A percentile compares a stretch with the other conserved stretches of the same genome.
These are phyloP conservation scores for Erebia epiphron DNA, from an alignment of 2,888 invertebrate genomes.

Conservation along the genomic window DNA sequence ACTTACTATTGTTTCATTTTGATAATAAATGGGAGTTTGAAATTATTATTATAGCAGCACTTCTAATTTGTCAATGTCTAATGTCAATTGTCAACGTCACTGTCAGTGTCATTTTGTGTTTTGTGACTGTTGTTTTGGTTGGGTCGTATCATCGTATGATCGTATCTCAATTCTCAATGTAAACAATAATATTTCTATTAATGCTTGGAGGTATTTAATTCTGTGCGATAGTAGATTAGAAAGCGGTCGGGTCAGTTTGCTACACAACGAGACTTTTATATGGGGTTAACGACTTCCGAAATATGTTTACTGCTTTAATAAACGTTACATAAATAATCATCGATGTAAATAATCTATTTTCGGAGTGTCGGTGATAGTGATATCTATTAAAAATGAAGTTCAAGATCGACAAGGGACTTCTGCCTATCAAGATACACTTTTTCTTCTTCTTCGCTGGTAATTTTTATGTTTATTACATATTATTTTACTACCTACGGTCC, in stretches of 20 bases:
- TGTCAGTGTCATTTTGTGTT: not conserved
- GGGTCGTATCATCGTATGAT: too few relatives aligned
- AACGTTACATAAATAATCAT: conserved; percentile 1
- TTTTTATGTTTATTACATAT: conserved; percentile 45
- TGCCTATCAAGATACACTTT: conserved; percentile 93
- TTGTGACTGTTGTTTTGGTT: conserved; percentile 8
- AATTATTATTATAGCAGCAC: not conserved
- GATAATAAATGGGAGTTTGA: not conserved
- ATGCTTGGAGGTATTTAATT: conserved; percentile 22
- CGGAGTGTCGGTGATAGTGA: conserved; percentile 11
- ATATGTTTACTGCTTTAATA: not conserved
- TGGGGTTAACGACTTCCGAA: conserved; percentile 6
- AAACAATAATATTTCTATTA: conserved; percentile 36
- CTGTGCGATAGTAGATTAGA: conserved; percentile 30
- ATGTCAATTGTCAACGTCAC: conserved; percentile 3
- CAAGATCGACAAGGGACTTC: conserved; percentile 85
- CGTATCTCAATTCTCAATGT: conserved; percentile 5
- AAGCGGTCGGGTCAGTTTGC: conserved; percentile 30
- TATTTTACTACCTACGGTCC: too few relatives aligned
- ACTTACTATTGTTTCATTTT: not conserved
- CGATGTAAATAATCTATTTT: conserved; percentile 6
- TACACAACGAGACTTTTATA: not conserved
- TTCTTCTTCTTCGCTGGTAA: conserved; percentile 95
- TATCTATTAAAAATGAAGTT: conserved; percentile 66
- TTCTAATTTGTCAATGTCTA: not conserved